Evolutionary conservation across 2,797 vertebrate genomes (phyloP), one percentile per base, ranked within the genome.

Genomic region (Sebastolobus altivelis): DNA sequence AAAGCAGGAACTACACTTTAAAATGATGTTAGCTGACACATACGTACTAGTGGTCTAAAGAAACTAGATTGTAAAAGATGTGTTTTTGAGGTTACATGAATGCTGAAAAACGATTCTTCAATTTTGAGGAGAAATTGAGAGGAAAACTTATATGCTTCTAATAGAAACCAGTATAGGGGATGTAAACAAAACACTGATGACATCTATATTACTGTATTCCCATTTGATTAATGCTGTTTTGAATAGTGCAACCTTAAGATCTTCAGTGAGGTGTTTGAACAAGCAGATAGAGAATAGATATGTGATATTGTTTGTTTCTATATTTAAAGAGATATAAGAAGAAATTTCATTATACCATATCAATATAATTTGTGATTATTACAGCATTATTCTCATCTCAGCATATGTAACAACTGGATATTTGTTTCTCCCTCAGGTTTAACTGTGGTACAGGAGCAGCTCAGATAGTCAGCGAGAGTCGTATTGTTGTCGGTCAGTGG

Each of bases 401-500:
- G 38, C 38, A 40, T 9, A 16, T 52, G 1, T 60, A 18, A 61
- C 9, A 43, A 3, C 4, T 56, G 13, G 20, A 40, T 13, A 10
- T 22, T 25, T 71, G 37, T 46, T 62, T 12, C 56, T 18, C 63
- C 77, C 22, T 12, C 87, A 99, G 98, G 92, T 99, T 98, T 93
- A 98, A 99, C 82, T 99, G 98, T 79, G 98, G 98, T 8, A 98
- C 98, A 0, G 98, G 98, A 37, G 90, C 95, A 1, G 97, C 97
- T 27, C 87, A 96, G 80, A 96, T 99, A 61, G 60, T 90, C 0
- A 98, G 97, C 58, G 95, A 97, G 75, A 96, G 95, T 80, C 96
- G 88, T 55, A 80, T 99, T 70, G 96, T 96, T 65, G 89, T 97
- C 12, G 97, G 97, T 6, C 95, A 87, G 75, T 99, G 98, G 98